phyloP scores from a whole-genome alignment of 2,888 invertebrate species.

The Chymomyza fuscimana region DNA sequence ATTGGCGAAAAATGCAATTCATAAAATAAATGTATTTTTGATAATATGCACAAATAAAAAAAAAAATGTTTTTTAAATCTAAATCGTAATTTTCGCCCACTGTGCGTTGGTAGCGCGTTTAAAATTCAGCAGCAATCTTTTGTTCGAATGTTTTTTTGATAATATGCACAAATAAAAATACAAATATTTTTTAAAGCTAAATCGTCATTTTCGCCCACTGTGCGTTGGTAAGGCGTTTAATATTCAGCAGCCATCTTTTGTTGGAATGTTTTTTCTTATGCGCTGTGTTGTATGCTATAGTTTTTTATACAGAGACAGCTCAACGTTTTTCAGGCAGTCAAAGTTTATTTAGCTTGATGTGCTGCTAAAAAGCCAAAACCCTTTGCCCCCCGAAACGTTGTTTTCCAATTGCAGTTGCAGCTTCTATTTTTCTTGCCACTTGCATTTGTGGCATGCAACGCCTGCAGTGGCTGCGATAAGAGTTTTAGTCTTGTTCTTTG shows the following conservation, averaged over 20 bases:
- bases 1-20: no score
- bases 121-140: slow-evolving; percentile 24
- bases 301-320: slow-evolving; percentile 32
- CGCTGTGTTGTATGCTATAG: slow-evolving; percentile 35
- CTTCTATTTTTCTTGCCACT: slow-evolving; percentile 8
- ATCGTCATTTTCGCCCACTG: no score
- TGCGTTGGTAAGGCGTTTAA: slow-evolving; percentile 16
- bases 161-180: no score
- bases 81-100: no score
- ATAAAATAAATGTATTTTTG: no score
- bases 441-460: slow-evolving; percentile 12
- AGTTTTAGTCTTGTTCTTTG: slow-evolving; percentile 36
- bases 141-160: slow-evolving; percentile 20
- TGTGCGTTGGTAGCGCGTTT: slow-evolving; percentile 11
- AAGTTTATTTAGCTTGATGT: slow-evolving; percentile 48
- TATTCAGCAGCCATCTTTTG: slow-evolving; percentile 22
- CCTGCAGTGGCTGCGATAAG: slow-evolving; percentile 39
- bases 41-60: no score
- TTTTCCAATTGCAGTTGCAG: slow-evolving; percentile 12
- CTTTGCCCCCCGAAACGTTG: slow-evolving; percentile 14
- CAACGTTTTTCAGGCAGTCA: slow-evolving; percentile 41
- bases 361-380: slow-evolving; percentile 25
- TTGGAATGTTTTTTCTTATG: slow-evolving; percentile 19
- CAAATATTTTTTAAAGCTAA: no score
- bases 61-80: no score